A percentile compares a stretch with the other conserved stretches of the same genome.
Conservation (phyloP, 2,888 invertebrate species). For the Ectropis crepuscularia region DNA sequence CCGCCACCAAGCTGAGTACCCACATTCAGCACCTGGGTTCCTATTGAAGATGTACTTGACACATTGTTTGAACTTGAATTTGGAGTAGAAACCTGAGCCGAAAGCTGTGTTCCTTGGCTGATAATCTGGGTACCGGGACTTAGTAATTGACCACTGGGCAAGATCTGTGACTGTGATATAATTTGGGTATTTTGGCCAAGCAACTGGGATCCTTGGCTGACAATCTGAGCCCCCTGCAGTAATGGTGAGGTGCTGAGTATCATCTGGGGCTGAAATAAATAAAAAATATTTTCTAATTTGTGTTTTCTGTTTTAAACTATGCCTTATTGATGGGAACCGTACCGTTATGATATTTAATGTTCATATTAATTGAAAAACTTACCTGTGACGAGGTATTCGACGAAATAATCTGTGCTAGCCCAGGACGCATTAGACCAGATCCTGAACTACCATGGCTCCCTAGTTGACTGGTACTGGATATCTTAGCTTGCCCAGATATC, state of each 20-base stretch:
- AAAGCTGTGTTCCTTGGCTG: slow-evolving; percentile 76
- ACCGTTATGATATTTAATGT: not conserved
- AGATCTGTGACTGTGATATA: slow-evolving; percentile 67
- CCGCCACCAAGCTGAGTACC: slow-evolving; percentile 69
- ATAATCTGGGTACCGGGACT: slow-evolving; percentile 76
- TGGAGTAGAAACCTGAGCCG: slow-evolving; percentile 61
- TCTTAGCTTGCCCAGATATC: slow-evolving; percentile 71
- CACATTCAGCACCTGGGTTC: slow-evolving; percentile 71
- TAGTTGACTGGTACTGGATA: slow-evolving; percentile 68
- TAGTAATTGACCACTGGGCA: slow-evolving; percentile 51
- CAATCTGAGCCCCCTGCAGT: slow-evolving; percentile 75
- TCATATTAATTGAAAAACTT: slow-evolving; percentile 29
- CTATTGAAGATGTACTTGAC: slow-evolving; percentile 62
- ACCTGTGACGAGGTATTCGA: slow-evolving; percentile 78
- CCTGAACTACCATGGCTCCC: slow-evolving; percentile 69
- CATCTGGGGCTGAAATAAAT: slow-evolving; percentile 73
- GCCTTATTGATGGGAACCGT: not conserved
- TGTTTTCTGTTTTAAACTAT: not conserved
- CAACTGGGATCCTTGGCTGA: slow-evolving; percentile 74
- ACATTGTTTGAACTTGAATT: slow-evolving; percentile 61
- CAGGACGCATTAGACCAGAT: slow-evolving; percentile 75
- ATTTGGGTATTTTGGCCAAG: slow-evolving; percentile 73
- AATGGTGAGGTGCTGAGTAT: slow-evolving; percentile 75
- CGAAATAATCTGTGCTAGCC: slow-evolving; percentile 74
- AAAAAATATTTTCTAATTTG: not conserved